Base-by-base conservation (phyloP, 2,797 vertebrate species). In the Ctenochaetus hawaiiensis region DNA sequence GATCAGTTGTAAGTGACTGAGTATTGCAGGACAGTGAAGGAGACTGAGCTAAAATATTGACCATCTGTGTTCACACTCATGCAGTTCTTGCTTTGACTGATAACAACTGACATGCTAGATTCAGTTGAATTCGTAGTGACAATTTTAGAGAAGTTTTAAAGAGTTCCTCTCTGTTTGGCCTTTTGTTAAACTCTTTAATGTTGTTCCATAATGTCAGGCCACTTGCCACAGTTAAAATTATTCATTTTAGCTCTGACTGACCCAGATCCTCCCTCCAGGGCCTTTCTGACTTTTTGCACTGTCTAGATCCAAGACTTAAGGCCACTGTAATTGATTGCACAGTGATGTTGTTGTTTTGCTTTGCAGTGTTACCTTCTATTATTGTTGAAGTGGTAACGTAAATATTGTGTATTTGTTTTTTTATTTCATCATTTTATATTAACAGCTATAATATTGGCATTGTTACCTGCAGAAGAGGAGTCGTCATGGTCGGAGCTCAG, bases 401-500 rank as follows among this genome's bases (percentile, higher is more conserved):
- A 9, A 9, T 10, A 18, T n/a, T 41, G 18, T 52, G 34, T 9
- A 5, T 45, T 16, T 0, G 14, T 34, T 23, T 22, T 54, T 17
- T 49, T 10, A 4, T 18, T 16, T 5, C 5, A 22, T 47, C 6
- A 11, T 8, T 2, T 18, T 16, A 3, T 7, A 22, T 47, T 6
- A 11, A 0, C 5, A 9, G 8, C 16, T 23, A 13, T 22, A 44
- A 11, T 2, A 8, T 11, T 2, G 48, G 7, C 16, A 17, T 49
- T 49, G 9, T 17, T 49, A 96, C 97, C 96, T 93, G 92, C 91
- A 6, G 96, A 97, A 8, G 95, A 96, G 60, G 89, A 94, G 90
- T 96, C 95, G 13, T 98, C 98, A 16, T 95, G 96, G 90, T 98
- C 98, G 0, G 97, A 98, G 93, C 97, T 97, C 91, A 95, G 85